Evolutionary conservation across 2,113 vertebrate genomes (phyloP), one percentile per base, ranked within the genome.

Genomic region (Phocoena phocoena): DNA sequence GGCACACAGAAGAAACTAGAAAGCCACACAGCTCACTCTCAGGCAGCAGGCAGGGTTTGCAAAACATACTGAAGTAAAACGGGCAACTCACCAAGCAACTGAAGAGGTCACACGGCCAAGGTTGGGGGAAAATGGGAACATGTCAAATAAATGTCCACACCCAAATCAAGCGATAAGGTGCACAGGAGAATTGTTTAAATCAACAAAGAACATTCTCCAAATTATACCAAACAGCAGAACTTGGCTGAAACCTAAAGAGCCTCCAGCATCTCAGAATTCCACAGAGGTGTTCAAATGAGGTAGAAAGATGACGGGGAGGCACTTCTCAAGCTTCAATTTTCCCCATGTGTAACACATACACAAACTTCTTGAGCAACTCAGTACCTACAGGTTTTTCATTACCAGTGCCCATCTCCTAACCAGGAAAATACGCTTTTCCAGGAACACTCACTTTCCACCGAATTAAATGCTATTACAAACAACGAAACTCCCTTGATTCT

Each of bases 81-180:
- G 33, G 63, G 83, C 50, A 92, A 97, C 88, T 98, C 96, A 93
- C 85, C 95, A n/a, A 10, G 50, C 36, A 36, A 95, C 85, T 65
- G 58, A 82, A 91, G 81, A 88, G 58, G 63, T 92, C 81, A 60
- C 86, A 85, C 47, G 95, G 90, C 50, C 96, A 96, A 97, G 97
- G 90, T 77, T 53, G 31, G 0, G 97, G 92, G 73, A 58, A 88
- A 94, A 97, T 67, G 1, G 86, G 96, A 97, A 98, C 74, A 97
- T 74, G 89, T 65, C 86, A 71, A 83, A 25, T 88, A 95, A 93
- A 71, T 84, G 86, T 79, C 84, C 86, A 55, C 10, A 97, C 73
- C 62, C 84, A 60, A 93, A 65, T 38, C 80, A 93, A 96, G 77
- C 96, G 96, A 97, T 44, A 88, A 1, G 6, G 90, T 9, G 3